Evolutionary conservation across 2,797 vertebrate species (phyloP).

Genomic region (Spatula versicolor): DNA sequence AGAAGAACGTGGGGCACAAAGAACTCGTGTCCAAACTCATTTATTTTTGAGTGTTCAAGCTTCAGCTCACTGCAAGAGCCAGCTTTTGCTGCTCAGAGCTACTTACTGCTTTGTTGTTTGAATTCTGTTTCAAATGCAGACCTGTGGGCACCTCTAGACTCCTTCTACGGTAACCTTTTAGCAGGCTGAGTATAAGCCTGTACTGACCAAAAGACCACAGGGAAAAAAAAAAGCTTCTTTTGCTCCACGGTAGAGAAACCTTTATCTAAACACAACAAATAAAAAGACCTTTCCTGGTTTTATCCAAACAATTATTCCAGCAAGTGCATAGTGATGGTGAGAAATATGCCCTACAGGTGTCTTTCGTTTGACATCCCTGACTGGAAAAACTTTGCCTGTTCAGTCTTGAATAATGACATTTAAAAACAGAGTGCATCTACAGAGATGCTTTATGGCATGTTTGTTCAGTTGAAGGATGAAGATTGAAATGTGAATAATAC

Average conservation of each 20-base stretch:
- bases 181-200: neutral
- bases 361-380: neutral
- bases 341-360: conserved; percentile 8
- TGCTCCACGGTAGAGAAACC: neutral
- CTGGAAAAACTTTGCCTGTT: conserved; percentile 1
- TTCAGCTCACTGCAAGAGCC: neutral
- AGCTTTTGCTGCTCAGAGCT: neutral
- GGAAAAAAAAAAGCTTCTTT: neutral
- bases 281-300: neutral
- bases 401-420: conserved; percentile 19
- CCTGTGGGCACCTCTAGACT: neutral
- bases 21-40: neutral
- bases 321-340: neutral
- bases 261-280: neutral
- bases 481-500: neutral
- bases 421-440: neutral
- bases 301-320: neutral
- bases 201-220: neutral
- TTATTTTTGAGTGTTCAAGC: neutral
- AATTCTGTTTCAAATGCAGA: neutral
- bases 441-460: neutral
- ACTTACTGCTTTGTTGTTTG: neutral
- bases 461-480: neutral
- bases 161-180: neutral
- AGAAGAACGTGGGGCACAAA: neutral